Evolutionary conservation across 2,113 vertebrate genomes (phyloP).

Genomic region (Labeo rohita): DNA sequence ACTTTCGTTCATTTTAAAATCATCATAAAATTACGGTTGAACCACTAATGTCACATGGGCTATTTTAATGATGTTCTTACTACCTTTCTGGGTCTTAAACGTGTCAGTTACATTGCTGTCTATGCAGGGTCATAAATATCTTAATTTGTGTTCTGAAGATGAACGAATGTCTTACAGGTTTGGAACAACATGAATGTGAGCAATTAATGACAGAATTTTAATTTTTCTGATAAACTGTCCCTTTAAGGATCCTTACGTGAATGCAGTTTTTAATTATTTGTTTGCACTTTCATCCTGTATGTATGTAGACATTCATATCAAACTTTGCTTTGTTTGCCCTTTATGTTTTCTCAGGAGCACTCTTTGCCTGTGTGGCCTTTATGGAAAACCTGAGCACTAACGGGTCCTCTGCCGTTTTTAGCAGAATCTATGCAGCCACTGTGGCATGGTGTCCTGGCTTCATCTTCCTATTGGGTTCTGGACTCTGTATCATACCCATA

Average conservation of each 20-base stretch:
- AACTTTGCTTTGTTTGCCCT: not conserved
- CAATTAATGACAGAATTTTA: no score
- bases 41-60: no score
- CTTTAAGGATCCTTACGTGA: not conserved
- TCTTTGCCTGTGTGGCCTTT: slow-evolving; percentile 90
- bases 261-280: not conserved
- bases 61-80: no score
- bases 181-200: no score
- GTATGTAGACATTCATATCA: not conserved
- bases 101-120: no score
- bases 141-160: no score
- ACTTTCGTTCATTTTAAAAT: no score
- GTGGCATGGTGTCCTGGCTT: slow-evolving; percentile 89
- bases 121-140: no score
- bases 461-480: slow-evolving; percentile 83
- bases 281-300: not conserved
- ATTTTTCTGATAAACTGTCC: no score
- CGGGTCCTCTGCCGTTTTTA: slow-evolving; percentile 75
- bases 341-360: slow-evolving; percentile 77
- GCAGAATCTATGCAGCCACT: slow-evolving; percentile 85
- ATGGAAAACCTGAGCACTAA: slow-evolving; percentile 80
- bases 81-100: no score
- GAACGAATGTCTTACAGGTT: no score
- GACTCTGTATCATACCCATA: slow-evolving; percentile 82
- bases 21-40: no score